These are phyloP conservation scores for Meleagris gallopavo DNA, from an alignment of 2,113 vertebrate genomes.

Conservation along the genomic window DNA sequence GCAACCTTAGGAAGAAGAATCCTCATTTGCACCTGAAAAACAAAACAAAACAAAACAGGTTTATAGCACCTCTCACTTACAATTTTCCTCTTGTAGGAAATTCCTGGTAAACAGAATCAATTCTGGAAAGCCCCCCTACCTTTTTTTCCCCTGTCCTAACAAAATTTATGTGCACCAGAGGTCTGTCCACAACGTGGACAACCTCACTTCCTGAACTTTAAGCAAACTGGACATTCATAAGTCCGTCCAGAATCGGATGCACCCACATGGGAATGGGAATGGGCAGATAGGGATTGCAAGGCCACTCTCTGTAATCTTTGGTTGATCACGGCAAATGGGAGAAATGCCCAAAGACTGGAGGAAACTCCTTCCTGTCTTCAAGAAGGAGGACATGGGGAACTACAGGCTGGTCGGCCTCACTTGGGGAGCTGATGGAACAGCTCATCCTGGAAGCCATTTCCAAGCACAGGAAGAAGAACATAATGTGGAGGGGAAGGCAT, in stretches of 20 bases:
- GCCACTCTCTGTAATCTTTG: neutral
- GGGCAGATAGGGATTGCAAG: neutral
- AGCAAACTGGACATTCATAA: neutral
- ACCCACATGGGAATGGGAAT: neutral
- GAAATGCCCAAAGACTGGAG: too few species aligned
- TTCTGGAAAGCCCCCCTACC: neutral
- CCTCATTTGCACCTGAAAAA: neutral
- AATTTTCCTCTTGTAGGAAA: neutral
- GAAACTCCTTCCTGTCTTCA: too few species aligned
- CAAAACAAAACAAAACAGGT: neutral
- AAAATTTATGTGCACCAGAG: neutral
- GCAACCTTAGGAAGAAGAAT: neutral
- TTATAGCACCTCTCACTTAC: neutral
- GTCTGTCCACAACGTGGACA: neutral
- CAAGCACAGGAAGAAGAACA: too few species aligned
- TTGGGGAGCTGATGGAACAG: too few species aligned
- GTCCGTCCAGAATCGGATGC: neutral
- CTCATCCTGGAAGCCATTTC: too few species aligned
- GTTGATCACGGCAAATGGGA: too few species aligned
- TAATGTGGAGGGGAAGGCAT: too few species aligned
- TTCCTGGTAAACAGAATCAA: neutral
- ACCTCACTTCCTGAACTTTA: neutral
- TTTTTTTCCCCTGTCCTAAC: neutral
- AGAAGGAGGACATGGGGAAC: too few species aligned
- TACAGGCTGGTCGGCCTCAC: too few species aligned